Conservation (phyloP, 2,797 vertebrate species). For the Lepus townsendii region DNA sequence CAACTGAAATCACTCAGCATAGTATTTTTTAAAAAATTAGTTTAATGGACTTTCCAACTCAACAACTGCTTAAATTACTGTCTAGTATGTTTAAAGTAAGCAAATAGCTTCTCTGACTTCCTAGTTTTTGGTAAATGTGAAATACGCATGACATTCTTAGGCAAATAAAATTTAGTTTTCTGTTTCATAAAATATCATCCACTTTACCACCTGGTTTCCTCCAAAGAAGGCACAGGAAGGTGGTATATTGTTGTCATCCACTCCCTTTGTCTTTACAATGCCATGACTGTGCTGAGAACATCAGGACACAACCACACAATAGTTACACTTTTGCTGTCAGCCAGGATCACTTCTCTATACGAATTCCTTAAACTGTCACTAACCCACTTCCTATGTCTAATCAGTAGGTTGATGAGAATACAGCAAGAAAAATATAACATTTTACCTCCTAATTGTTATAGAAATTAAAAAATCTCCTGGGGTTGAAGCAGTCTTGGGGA, state of each 20-base stretch:
- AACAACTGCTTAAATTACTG: not conserved
- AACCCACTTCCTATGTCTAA: not conserved
- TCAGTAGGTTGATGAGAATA: not conserved
- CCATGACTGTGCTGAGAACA: not conserved
- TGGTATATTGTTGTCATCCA: not conserved
- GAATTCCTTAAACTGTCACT: constrained; percentile 24
- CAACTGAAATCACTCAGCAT: constrained; percentile 42
- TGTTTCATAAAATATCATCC: constrained; percentile 19
- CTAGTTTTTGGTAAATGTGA: not conserved
- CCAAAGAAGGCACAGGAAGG: not conserved
- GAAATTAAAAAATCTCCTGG: not conserved
- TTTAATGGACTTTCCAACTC: constrained; percentile 4
- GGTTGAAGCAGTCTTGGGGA: not conserved
- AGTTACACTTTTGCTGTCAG: not conserved
- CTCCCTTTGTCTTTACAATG: not conserved
- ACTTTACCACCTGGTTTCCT: not conserved
- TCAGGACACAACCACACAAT: not conserved
- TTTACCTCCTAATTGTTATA: constrained; percentile 42
- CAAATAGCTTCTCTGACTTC: not conserved
- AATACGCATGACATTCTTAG: not conserved
- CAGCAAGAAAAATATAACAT: not conserved
- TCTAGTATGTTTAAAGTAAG: not conserved
- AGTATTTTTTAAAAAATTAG: constrained; percentile 13
- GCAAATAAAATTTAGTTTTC: not conserved
- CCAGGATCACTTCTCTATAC: constrained; percentile 1